Evolutionary conservation across 1,140 invertebrate genomes (phyloP).

Genomic region (Panagrolaimus sp.): DNA sequence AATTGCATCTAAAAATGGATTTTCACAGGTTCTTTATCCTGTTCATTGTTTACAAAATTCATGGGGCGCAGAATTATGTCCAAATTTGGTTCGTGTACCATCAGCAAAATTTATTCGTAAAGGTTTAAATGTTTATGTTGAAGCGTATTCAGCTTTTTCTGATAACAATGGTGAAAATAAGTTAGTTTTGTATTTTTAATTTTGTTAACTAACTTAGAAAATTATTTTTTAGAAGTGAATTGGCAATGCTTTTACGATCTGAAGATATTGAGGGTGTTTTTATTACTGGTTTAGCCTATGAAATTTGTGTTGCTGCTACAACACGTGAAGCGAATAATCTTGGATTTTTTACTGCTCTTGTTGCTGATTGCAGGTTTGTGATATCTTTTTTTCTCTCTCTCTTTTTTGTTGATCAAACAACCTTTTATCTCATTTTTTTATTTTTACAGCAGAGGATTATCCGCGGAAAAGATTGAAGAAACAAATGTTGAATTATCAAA

Average conservation of each 20-base stretch:
- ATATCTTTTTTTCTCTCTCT: no score
- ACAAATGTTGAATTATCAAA: slow-evolving; percentile 23
- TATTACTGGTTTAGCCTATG: slow-evolving; percentile 87
- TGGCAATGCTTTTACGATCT: slow-evolving; percentile 73
- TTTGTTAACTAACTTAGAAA: slow-evolving; percentile 17
- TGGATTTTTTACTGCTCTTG: slow-evolving; percentile 47
- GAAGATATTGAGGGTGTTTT: slow-evolving; percentile 83
- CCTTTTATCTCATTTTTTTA: neutral
- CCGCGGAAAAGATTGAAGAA: slow-evolving; percentile 42
- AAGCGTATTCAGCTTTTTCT: slow-evolving; percentile 96
- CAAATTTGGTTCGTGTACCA: slow-evolving; percentile 74
- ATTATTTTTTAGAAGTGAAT: slow-evolving; percentile 78
- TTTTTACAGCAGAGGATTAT: slow-evolving; percentile 41
- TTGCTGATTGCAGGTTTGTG: slow-evolving; percentile 41
- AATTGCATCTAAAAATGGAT: slow-evolving; percentile 12
- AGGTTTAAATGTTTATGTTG: slow-evolving; percentile 85
- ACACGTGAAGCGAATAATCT: slow-evolving; percentile 64
- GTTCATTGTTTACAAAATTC: slow-evolving; percentile 87
- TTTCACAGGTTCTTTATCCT: slow-evolving; percentile 78
- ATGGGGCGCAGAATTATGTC: slow-evolving; percentile 86
- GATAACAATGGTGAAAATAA: slow-evolving; percentile 70
- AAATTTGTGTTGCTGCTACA: slow-evolving; percentile 74
- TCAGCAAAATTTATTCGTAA: slow-evolving; percentile 79
- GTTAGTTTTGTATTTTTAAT: slow-evolving; percentile 19
- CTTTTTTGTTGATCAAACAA: neutral